Conservation (phyloP, 2,797 vertebrate species). For the Mormyrops boulengeri region DNA sequence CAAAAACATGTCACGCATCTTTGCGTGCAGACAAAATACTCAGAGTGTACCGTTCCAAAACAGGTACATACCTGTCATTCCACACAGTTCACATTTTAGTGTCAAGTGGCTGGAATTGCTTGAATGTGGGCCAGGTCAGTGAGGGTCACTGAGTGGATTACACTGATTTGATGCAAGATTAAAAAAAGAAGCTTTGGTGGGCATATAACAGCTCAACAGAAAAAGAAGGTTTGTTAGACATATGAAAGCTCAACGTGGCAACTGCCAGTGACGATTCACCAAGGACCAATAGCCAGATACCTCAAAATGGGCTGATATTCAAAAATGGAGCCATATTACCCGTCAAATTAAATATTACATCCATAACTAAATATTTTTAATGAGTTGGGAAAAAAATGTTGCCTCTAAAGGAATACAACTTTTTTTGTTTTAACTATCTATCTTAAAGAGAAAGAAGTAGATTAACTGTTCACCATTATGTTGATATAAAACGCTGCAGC, state of each 20-base stretch:
- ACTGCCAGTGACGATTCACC: neutral
- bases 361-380: neutral
- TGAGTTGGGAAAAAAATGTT: neutral
- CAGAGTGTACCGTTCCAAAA: slow-evolving; percentile 27
- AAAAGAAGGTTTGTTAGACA: neutral
- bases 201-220: neutral
- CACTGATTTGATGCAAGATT: slow-evolving; percentile 29
- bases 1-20: slow-evolving; percentile 37
- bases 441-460: neutral
- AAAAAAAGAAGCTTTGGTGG: slow-evolving; percentile 14
- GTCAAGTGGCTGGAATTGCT: slow-evolving; percentile 29
- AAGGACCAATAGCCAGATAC: neutral
- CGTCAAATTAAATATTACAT: neutral
- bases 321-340: neutral
- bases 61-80: slow-evolving; percentile 38
- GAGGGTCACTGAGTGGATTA: slow-evolving; percentile 30
- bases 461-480: neutral
- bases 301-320: neutral
- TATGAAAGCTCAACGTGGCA: slow-evolving; percentile 16
- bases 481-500: neutral
- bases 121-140: slow-evolving; percentile 25
- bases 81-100: slow-evolving; percentile 32
- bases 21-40: slow-evolving; percentile 38
- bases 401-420: neutral
- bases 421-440: neutral